Percentiles rank a stretch among this genome's conserved stretches.
phyloP scores from a whole-genome alignment of 2,113 vertebrate species.

The Prionailurus bengalensis region DNA sequence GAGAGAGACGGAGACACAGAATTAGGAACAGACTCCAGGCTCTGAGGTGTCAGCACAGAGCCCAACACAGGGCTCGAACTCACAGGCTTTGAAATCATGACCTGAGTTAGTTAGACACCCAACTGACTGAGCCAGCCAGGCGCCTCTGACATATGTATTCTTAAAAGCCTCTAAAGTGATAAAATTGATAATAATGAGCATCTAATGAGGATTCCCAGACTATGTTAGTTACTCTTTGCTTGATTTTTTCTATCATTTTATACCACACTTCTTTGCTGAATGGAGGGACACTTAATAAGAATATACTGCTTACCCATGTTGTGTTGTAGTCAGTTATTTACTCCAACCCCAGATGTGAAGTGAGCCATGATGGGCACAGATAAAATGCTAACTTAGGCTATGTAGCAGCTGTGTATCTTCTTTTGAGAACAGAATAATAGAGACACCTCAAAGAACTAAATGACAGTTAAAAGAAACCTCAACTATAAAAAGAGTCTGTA shows the following conservation, averaged over 20 bases:
- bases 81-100: too few relatives aligned
- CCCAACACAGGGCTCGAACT: too few relatives aligned
- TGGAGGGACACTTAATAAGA: neutral
- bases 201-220: neutral
- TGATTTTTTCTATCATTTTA: neutral
- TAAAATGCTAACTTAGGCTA: neutral
- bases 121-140: too few relatives aligned
- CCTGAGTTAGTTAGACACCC: too few relatives aligned
- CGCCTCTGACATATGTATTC: constrained; percentile 48
- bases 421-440: neutral
- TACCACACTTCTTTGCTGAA: neutral
- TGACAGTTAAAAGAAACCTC: neutral
- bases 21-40: too few relatives aligned
- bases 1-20: too few relatives aligned
- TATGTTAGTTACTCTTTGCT: neutral
- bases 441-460: neutral
- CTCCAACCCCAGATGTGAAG: neutral
- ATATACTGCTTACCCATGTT: neutral
- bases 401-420: neutral
- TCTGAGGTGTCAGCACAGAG: too few relatives aligned
- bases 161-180: constrained; percentile 22
- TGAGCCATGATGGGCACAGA: neutral
- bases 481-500: neutral
- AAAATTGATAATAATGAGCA: neutral
- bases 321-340: neutral